A percentile compares a stretch with the other conserved stretches of the same genome.
These are phyloP conservation scores for Stictocephala bisonia DNA, from an alignment of 2,888 invertebrate species.

Conservation along the genomic window DNA sequence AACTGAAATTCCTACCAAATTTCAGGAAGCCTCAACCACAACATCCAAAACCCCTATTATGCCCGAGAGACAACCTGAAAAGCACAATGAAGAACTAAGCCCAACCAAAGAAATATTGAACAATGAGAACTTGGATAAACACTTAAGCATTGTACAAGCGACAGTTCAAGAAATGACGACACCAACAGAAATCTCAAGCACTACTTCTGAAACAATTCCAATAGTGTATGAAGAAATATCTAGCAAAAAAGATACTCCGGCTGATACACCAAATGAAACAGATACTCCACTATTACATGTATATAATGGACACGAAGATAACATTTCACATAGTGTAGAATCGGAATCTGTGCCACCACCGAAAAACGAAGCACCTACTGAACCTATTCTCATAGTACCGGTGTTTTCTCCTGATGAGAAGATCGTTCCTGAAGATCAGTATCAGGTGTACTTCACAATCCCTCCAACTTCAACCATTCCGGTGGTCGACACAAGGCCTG, in stretches of 20 bases:
- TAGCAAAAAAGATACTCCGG: too few relatives aligned
- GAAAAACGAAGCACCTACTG: background rate
- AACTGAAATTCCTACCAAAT: background rate
- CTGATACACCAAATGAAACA: too few relatives aligned
- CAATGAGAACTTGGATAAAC: too few relatives aligned
- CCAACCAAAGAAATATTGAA: background rate
- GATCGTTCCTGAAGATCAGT: slow-evolving; percentile 21
- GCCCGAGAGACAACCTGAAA: background rate
- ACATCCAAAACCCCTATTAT: too few relatives aligned
- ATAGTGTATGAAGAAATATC: too few relatives aligned
- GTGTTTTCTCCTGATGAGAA: slow-evolving; percentile 1
- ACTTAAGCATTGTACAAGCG: too few relatives aligned
- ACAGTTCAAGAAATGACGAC: too few relatives aligned
- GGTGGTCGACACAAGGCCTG: slow-evolving; percentile 29
- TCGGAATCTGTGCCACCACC: background rate
- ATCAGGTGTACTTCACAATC: slow-evolving; percentile 15
- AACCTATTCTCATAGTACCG: background rate
- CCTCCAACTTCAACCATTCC: background rate
- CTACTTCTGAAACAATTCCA: too few relatives aligned
- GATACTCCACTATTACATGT: too few relatives aligned
- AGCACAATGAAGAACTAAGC: background rate
- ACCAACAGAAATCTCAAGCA: too few relatives aligned
- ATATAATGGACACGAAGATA: too few relatives aligned
- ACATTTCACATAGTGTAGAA: too few relatives aligned
- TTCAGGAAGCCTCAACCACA: background rate